Evolutionary conservation across 2,888 invertebrate genomes (phyloP).

Genomic region (Lithosia quadra): DNA sequence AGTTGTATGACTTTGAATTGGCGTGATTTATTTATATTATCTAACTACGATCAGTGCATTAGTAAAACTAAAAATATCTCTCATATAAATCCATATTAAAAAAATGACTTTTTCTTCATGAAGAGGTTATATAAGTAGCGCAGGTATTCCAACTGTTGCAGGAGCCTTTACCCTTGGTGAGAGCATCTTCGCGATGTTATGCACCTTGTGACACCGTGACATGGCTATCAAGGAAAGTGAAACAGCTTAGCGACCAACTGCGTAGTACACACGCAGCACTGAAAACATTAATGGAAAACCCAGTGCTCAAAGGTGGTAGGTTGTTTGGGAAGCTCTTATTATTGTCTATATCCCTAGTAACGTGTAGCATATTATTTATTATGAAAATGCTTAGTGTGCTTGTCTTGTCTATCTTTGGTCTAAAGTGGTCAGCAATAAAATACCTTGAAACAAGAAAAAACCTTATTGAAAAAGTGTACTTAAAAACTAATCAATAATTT

Average conservation of each 20-base stretch:
- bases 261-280: constrained; percentile 79
- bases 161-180: constrained; percentile 76
- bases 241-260: constrained; percentile 85
- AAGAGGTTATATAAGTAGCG: constrained; percentile 33
- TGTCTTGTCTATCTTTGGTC: no score
- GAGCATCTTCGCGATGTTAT: constrained; percentile 86
- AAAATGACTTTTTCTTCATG: not conserved
- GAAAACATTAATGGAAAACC: constrained; percentile 74
- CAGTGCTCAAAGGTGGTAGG: constrained; percentile 59
- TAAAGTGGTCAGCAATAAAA: no score
- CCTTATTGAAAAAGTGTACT: no score
- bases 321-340: not conserved
- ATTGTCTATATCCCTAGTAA: no score
- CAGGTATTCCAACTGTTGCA: constrained; percentile 50
- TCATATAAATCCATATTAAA: no score
- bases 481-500: constrained; percentile 27
- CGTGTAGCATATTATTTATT: not conserved
- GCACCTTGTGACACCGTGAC: constrained; percentile 89
- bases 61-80: no score
- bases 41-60: not conserved
- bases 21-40: not conserved
- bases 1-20: not conserved
- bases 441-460: no score
- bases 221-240: constrained; percentile 86
- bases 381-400: no score